A percentile compares a stretch with the other conserved stretches of the same genome.
Evolutionary conservation across 2,113 vertebrate species (phyloP).

Genomic region (Emydura subglobosa): DNA sequence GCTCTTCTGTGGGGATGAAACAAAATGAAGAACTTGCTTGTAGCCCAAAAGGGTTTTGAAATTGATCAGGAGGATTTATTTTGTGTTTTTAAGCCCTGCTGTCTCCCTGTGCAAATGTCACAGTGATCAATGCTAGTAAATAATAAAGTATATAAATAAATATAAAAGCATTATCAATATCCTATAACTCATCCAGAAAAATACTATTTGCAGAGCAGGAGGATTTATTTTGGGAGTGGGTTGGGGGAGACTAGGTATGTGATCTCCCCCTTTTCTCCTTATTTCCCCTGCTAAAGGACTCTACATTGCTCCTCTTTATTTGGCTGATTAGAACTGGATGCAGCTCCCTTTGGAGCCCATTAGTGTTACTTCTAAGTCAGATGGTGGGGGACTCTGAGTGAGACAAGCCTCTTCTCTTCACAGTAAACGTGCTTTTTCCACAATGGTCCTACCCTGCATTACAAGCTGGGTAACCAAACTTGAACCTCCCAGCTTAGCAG

Average conservation of each 20-base stretch:
- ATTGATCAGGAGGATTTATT: background rate
- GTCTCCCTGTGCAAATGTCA: rapidly evolving
- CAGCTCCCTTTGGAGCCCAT: background rate
- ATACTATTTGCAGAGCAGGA: background rate
- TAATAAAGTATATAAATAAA: background rate
- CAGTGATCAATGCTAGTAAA: background rate
- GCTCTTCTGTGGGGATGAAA: background rate
- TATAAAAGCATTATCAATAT: background rate
- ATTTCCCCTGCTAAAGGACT: background rate
- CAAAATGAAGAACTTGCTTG: background rate
- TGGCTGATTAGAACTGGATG: background rate
- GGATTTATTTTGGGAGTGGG: background rate
- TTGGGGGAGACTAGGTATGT: background rate
- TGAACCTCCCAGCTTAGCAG: background rate
- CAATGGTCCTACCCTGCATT: background rate
- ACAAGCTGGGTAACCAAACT: background rate
- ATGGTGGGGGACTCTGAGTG: background rate
- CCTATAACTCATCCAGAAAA: background rate
- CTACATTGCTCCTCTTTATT: background rate
- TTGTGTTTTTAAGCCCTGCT: background rate
- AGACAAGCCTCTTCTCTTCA: background rate
- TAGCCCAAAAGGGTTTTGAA: background rate
- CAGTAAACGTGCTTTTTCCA: rapidly evolving
- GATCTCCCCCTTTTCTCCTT: background rate
- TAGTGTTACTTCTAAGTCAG: background rate